Percentiles rank a stretch among this genome's conserved stretches.
phyloP scores from a whole-genome alignment of 2,888 invertebrate genomes.

The Chloroclysta siterata region DNA sequence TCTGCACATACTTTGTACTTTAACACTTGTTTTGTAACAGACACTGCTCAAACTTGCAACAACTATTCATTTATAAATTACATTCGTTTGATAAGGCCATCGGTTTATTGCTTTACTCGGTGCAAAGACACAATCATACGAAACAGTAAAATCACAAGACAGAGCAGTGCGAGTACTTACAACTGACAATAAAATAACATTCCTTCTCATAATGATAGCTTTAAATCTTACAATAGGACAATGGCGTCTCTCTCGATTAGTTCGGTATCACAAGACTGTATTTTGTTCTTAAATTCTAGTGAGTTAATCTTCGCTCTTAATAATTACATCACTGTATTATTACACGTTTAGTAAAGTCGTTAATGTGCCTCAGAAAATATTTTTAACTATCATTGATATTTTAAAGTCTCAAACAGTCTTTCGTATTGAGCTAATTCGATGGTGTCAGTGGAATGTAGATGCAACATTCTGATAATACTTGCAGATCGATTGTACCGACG shows the following conservation, averaged over 20 bases:
- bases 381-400: constrained; percentile 65
- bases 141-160: constrained; percentile 26
- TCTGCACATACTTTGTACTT: constrained; percentile 84
- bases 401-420: constrained; percentile 81
- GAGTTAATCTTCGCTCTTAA: constrained; percentile 77
- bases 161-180: constrained; percentile 54
- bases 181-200: constrained; percentile 60
- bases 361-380: constrained; percentile 82
- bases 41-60: constrained; percentile 50
- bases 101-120: constrained; percentile 30
- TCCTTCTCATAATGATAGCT: constrained; percentile 41
- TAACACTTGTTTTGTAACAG: constrained; percentile 42
- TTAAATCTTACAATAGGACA: constrained; percentile 64
- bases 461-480: constrained; percentile 50
- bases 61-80: constrained; percentile 11
- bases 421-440: constrained; percentile 79
- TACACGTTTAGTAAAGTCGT: constrained; percentile 78
- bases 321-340: constrained; percentile 76
- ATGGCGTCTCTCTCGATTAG: constrained; percentile 76
- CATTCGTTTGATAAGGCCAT: constrained; percentile 36
- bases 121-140: constrained; percentile 26
- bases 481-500: constrained; percentile 16
- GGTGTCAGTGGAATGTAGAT: constrained; percentile 79
- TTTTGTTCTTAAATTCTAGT: constrained; percentile 83
- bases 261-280: constrained; percentile 83